Conservation (phyloP, 2,888 invertebrate genomes). For the Pycnomerus fuliginosus region DNA sequence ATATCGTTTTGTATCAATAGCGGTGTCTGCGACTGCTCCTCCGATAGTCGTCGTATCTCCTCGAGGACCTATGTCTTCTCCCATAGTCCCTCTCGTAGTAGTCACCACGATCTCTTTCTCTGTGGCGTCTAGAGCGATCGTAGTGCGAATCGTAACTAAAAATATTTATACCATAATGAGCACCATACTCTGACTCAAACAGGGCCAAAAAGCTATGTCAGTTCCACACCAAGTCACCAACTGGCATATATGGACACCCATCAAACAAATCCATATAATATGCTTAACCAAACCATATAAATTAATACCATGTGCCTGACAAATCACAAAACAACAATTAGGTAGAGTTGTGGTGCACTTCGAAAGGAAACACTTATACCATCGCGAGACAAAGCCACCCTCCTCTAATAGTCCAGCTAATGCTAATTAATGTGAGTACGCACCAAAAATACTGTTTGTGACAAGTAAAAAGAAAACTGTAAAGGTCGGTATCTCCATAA, state of each 20-base stretch:
- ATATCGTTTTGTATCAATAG: too few species aligned
- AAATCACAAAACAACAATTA: slow-evolving; percentile 54
- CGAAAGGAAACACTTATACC: slow-evolving; percentile 18
- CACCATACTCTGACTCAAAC: slow-evolving; percentile 22
- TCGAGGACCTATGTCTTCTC: slow-evolving; percentile 37
- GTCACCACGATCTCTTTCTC: slow-evolving; percentile 42
- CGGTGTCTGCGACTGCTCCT: slow-evolving; percentile 37
- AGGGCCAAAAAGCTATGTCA: slow-evolving; percentile 35
- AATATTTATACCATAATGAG: slow-evolving; percentile 37
- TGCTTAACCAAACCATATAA: slow-evolving; percentile 54
- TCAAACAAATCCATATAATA: slow-evolving; percentile 50
- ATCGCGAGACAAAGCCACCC: slow-evolving; percentile 15
- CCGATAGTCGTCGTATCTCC: slow-evolving; percentile 44
- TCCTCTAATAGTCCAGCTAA: too few species aligned
- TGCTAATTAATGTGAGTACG: too few species aligned
- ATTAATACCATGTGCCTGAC: slow-evolving; percentile 55
- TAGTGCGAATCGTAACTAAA: slow-evolving; percentile 47
- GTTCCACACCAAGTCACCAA: slow-evolving; percentile 36
- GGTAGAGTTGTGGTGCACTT: slow-evolving; percentile 31
- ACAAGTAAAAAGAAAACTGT: too few species aligned
- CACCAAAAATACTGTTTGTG: too few species aligned
- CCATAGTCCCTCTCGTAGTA: slow-evolving; percentile 45
- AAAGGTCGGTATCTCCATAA: too few species aligned
- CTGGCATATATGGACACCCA: slow-evolving; percentile 32
- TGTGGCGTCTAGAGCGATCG: slow-evolving; percentile 43